These are phyloP conservation scores for Sinocyclocheilus rhinocerous DNA, from an alignment of 2,113 vertebrate genomes.

Conservation along the genomic window DNA sequence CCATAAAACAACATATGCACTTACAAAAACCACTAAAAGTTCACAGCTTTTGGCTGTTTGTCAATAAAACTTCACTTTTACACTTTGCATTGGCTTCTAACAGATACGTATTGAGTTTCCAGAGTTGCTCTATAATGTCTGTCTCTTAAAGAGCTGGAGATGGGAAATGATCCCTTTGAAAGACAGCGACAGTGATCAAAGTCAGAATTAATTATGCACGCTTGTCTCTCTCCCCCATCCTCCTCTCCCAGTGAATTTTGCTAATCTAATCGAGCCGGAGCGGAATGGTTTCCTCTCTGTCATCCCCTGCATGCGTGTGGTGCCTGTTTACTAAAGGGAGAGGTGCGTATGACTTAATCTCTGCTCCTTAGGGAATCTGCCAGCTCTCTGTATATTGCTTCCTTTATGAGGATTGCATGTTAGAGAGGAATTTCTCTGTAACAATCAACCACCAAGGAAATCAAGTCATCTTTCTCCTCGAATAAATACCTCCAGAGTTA, in stretches of 20 bases:
- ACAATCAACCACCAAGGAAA: slow-evolving; percentile 26
- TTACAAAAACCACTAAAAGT: background rate
- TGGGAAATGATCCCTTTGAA: slow-evolving; percentile 58
- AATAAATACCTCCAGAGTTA: slow-evolving; percentile 23
- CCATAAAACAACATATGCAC: too few relatives aligned
- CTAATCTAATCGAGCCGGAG: slow-evolving; percentile 57
- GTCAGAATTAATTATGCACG: slow-evolving; percentile 63
- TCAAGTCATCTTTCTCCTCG: slow-evolving; percentile 5
- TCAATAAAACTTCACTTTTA: slow-evolving; percentile 5
- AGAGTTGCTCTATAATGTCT: slow-evolving; percentile 49
- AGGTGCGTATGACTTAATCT: slow-evolving; percentile 52
- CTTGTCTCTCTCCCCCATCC: slow-evolving; percentile 51
- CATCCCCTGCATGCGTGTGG: slow-evolving; percentile 44
- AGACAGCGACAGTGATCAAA: slow-evolving; percentile 60
- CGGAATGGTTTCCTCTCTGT: slow-evolving; percentile 48
- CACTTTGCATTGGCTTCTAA: slow-evolving; percentile 16
- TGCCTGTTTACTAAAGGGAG: slow-evolving; percentile 53
- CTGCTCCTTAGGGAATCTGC: slow-evolving; percentile 49
- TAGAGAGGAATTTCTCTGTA: slow-evolving; percentile 28
- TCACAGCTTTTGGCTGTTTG: slow-evolving; percentile 4
- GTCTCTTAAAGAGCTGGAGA: slow-evolving; percentile 53
- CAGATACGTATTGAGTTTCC: slow-evolving; percentile 26
- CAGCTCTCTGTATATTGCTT: slow-evolving; percentile 40
- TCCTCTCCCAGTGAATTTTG: slow-evolving; percentile 51
- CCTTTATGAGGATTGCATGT: slow-evolving; percentile 36